Conservation (phyloP, 2,888 invertebrate species). For the Calameuta pallipes region DNA sequence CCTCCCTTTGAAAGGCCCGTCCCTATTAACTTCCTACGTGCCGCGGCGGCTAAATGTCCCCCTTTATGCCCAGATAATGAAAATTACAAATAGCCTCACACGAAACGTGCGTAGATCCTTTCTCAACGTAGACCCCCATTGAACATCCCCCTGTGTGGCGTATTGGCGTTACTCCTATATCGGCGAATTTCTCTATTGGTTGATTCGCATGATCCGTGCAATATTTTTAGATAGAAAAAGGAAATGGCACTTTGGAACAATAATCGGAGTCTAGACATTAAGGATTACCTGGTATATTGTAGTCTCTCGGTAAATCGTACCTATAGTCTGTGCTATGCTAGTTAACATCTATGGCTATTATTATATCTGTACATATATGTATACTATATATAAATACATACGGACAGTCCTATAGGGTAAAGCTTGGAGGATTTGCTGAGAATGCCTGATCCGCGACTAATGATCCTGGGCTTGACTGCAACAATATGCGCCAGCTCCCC, state of each 20-base stretch:
- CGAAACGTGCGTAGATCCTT: slow-evolving; percentile 42
- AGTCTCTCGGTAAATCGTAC: neutral
- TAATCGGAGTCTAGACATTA: neutral
- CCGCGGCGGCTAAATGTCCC: slow-evolving; percentile 59
- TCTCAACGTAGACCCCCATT: neutral
- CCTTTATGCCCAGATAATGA: slow-evolving; percentile 64
- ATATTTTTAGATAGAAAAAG: neutral
- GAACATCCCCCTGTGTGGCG: neutral
- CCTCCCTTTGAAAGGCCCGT: slow-evolving; percentile 33
- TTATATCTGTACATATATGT: too few relatives aligned
- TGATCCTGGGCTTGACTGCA: slow-evolving; percentile 35
- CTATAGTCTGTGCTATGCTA: neutral
- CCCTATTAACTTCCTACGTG: slow-evolving; percentile 65
- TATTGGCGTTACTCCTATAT: neutral
- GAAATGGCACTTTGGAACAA: neutral
- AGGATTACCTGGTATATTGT: neutral
- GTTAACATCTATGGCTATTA: too few relatives aligned
- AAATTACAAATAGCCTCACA: slow-evolving; percentile 64
- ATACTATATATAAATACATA: too few relatives aligned
- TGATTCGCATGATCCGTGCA: neutral
- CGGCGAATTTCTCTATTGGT: neutral
- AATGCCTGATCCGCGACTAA: slow-evolving; percentile 36
- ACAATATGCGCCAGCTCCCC: slow-evolving; percentile 30
- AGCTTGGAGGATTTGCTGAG: slow-evolving; percentile 41
- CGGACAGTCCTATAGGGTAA: neutral